Evolutionary conservation across 2,797 vertebrate genomes (phyloP), one percentile per base, ranked within the genome.

Genomic region (Anniella stebbinsi): DNA sequence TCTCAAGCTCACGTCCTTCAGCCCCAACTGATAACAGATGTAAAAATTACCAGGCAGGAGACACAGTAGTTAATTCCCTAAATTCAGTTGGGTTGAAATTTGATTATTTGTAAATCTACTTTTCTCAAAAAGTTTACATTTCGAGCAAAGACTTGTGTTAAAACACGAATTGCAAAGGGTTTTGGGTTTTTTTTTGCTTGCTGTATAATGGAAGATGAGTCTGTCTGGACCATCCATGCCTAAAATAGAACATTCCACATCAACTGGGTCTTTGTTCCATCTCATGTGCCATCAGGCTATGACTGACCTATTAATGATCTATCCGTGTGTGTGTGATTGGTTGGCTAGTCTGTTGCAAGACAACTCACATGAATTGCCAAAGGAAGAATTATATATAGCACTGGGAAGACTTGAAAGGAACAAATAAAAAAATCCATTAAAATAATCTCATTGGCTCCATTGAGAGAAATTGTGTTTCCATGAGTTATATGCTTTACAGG

Each of bases 221-320:
- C 95, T 96, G 92, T 92, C 88, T 83, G 67, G 60, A 93, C 92
- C 66, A 70, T 60, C 63, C 18, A 21, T 70, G 80, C 63, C 93
- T 91, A 96, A 96, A 96, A 96, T 95, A 96, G 95, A 93, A 84
- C 69, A 87, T 95, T 96, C 96, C 95, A 95, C 93, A 96, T 95
- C 92, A 94, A 94, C 94, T 93, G 91, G 95, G 77, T 92, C 95
- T 96, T 96, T 93, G 94, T 94, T 95, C 93, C 95, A 94, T 92
- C 90, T 96, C 96, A 96, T 95, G 92, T 91, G 94, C 93, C 93
- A 94, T 69, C 86, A 86, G 87, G 84, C 92, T 93, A 93, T 96
- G 95, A 96, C 95, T 96, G 92, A 94, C 90, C 91, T 23, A 36
- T 72, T 88, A 93, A 67, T 0, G 77, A 90, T 77, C 88, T 77